phyloP scores from a whole-genome alignment of 2,888 invertebrate genomes.

The Drosophila falleni region DNA sequence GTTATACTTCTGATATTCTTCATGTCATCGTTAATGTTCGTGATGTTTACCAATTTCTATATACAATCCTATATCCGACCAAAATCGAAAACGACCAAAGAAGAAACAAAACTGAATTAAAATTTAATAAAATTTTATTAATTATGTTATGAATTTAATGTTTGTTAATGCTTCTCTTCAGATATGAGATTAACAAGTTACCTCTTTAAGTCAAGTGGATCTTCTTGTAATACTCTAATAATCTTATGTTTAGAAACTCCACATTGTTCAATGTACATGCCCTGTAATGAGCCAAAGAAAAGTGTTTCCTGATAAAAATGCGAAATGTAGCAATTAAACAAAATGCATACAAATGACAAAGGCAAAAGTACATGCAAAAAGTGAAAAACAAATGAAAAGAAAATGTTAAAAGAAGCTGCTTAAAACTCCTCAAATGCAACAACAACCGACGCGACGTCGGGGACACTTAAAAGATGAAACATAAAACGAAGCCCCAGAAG shows the following conservation, averaged over 20 bases:
- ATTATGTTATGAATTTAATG: background rate
- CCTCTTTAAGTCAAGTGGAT: background rate
- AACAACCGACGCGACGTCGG: constrained; percentile 49
- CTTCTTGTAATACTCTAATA: background rate
- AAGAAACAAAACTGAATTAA: constrained; percentile 2
- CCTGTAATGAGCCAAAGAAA: constrained; percentile 33
- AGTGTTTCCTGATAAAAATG: constrained; percentile 37
- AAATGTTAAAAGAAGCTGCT: constrained; percentile 52
- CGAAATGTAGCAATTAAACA: constrained; percentile 70
- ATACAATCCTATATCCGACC: constrained; percentile 32
- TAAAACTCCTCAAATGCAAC: constrained; percentile 44
- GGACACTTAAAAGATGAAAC: constrained; percentile 78
- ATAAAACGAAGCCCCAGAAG: constrained; percentile 71
- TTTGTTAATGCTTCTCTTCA: background rate
- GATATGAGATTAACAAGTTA: background rate
- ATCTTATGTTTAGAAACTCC: constrained; percentile 1
- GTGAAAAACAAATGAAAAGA: constrained; percentile 16
- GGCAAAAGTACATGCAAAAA: constrained; percentile 13
- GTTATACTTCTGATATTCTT: constrained; percentile 4
- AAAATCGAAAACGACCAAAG: background rate
- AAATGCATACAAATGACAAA: constrained; percentile 64
- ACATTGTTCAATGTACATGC: constrained; percentile 9
- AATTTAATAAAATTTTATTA: background rate
- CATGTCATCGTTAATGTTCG: constrained; percentile 38
- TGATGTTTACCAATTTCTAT: constrained; percentile 55